Base-by-base conservation (phyloP, 2,113 vertebrate genomes). In the Callionymus lyra region DNA sequence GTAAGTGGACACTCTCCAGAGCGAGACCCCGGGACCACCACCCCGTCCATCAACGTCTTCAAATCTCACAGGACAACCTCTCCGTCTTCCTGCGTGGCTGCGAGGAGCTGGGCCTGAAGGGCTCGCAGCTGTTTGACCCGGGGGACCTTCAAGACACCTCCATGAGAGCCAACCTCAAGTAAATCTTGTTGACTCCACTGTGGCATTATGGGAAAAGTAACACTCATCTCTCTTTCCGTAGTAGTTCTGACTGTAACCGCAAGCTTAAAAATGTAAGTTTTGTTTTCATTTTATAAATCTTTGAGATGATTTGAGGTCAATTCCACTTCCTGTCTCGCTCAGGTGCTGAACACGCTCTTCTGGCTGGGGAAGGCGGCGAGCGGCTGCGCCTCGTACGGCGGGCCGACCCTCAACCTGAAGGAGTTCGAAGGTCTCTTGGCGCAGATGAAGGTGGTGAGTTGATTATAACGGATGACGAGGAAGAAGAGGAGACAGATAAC, bases 341-440 rank as follows among this genome's bases (percentile, higher is more conserved):
- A 99, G 95, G 93, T 99, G 21, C 76, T 99, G 79, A 90, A 97
- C 70, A 98, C 95, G 47, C 87, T 99, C 70, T 98, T 95, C 76
- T 99, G 95, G 95, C 85, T 99, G 47, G 95, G 92, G 18, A 97
- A 93, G 71, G 87, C 88, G 2, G 91, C 91, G 36, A 88, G 90
- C 44, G 84, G 83, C 78, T 92, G 86, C n/a, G 59, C 89, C 0
- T 86, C 86, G 1, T 98, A 88, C 35, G 89, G 76, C 2, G 94
- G 95, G 31, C 89, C 89, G 0, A 88, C 86, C 0, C 83, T 99
- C 52, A 88, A 97, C 78, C 82, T 99, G 61, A 97, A 92, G 70
- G 91, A 93, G 65, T 98, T 99, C 53, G 94, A 99, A 80, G 93
- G 90, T 37, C 84, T 98, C 67, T 82, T 96, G 53, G 87, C 90